phyloP scores from a whole-genome alignment of 2,888 invertebrate genomes.

The Amblyjoppa proteus region DNA sequence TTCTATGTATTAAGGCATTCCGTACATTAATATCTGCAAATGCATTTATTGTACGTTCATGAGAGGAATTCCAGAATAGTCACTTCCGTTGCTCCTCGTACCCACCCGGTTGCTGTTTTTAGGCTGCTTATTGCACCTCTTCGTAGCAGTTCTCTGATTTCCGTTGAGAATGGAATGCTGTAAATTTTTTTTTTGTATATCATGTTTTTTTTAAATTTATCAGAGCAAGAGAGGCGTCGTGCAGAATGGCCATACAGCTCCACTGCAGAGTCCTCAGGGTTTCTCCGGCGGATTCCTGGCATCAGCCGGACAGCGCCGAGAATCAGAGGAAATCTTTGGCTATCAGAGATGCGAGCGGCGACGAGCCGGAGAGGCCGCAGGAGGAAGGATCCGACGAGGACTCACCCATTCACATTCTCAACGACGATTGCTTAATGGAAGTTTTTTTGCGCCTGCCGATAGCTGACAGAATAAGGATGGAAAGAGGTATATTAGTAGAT shows the following conservation, averaged over 20 bases:
- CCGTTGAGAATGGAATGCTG: too few relatives aligned
- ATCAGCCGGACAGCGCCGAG: constrained; percentile 86
- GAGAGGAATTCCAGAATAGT: too few relatives aligned
- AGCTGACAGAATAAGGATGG: constrained; percentile 86
- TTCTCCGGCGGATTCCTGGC: constrained; percentile 88
- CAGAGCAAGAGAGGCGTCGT: constrained; percentile 78
- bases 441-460: constrained; percentile 86
- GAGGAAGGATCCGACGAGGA: constrained; percentile 57
- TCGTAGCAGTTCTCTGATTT: too few relatives aligned
- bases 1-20: too few relatives aligned
- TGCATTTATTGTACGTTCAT: too few relatives aligned
- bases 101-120: too few relatives aligned
- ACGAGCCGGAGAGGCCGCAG: constrained; percentile 32
- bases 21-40: too few relatives aligned
- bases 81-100: too few relatives aligned
- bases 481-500: constrained; percentile 82
- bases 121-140: too few relatives aligned
- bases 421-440: constrained; percentile 87
- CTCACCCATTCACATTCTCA: constrained; percentile 85
- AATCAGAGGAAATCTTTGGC: constrained; percentile 74
- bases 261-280: constrained; percentile 84
- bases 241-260: constrained; percentile 76
- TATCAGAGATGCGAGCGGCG: constrained; percentile 61
- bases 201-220: neutral
- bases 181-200: constrained; percentile 20